Percentiles rank a stretch among this genome's conserved stretches.
Conservation (phyloP, 2,888 invertebrate genomes). For the Trissolcus japonicus region DNA sequence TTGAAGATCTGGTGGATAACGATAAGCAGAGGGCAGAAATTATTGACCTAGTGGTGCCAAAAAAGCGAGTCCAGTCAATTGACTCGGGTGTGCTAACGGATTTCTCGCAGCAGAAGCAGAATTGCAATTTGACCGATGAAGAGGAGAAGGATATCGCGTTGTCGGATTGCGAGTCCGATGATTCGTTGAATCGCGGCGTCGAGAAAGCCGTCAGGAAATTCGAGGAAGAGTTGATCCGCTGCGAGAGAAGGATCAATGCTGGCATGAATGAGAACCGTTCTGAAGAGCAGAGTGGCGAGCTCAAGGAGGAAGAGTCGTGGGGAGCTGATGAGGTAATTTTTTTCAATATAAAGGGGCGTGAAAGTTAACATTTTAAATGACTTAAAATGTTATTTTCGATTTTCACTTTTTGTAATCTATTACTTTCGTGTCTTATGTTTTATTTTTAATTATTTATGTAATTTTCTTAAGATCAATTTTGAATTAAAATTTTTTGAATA, state of each 20-base stretch:
- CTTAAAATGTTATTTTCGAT: too few species aligned
- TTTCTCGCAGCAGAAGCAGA: slow-evolving; percentile 40
- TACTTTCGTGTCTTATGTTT: too few species aligned
- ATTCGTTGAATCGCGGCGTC: slow-evolving; percentile 60
- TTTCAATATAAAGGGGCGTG: neutral
- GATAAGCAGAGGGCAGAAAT: neutral
- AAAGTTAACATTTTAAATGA: too few species aligned
- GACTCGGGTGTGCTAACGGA: slow-evolving; percentile 64
- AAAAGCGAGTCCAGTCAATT: slow-evolving; percentile 53
- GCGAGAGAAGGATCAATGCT: slow-evolving; percentile 53
- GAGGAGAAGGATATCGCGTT: slow-evolving; percentile 13
- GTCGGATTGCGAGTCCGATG: slow-evolving; percentile 59
- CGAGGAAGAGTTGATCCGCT: slow-evolving; percentile 57
- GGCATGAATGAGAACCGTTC: slow-evolving; percentile 43
- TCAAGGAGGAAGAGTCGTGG: neutral
- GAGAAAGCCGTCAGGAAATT: slow-evolving; percentile 63
- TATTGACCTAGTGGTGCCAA: neutral
- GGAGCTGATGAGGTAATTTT: slow-evolving; percentile 28
- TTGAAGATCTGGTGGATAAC: neutral
- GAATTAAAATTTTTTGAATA: neutral
- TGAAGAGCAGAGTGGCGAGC: slow-evolving; percentile 18
- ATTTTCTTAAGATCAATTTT: too few species aligned
- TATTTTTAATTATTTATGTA: too few species aligned
- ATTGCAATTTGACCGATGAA: slow-evolving; percentile 34
- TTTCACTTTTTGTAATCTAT: too few species aligned